Evolutionary conservation across 2,888 invertebrate genomes (phyloP).

Genomic region (Congeria kusceri): DNA sequence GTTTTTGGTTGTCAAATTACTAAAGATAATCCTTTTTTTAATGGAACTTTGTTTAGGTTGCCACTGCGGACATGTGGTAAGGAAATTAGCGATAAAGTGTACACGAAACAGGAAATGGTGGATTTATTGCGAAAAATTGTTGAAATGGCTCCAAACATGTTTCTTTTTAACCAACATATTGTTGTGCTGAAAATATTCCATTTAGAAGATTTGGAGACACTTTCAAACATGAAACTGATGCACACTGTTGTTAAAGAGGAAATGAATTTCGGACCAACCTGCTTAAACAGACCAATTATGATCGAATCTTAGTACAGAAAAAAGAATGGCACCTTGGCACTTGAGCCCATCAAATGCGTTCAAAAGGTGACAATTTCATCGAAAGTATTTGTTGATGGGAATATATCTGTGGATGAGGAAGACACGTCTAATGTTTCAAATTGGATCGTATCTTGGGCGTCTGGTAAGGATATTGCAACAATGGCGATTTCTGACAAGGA

Average conservation of each 20-base stretch:
- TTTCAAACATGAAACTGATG: not conserved
- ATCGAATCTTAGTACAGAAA: slow-evolving; percentile 3
- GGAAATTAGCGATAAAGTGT: slow-evolving; percentile 75
- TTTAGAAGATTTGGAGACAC: slow-evolving; percentile 42
- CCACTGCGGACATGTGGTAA: slow-evolving; percentile 79
- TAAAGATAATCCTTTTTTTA: slow-evolving; percentile 28
- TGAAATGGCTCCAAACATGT: slow-evolving; percentile 71
- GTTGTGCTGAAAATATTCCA: slow-evolving; percentile 73
- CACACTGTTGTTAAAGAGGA: too few species aligned
- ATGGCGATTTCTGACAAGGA: slow-evolving; percentile 21
- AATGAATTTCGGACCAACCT: too few species aligned
- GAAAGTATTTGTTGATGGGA: not conserved
- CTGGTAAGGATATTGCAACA: slow-evolving; percentile 42
- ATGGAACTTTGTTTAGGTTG: slow-evolving; percentile 82
- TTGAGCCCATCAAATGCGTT: slow-evolving; percentile 14
- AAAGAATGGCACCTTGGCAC: not conserved
- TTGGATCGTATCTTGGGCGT: slow-evolving; percentile 66
- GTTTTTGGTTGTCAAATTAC: slow-evolving; percentile 71
- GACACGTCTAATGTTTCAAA: not conserved
- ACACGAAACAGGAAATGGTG: slow-evolving; percentile 71
- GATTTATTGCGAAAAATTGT: slow-evolving; percentile 72
- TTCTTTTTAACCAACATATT: slow-evolving; percentile 83
- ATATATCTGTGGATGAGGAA: not conserved
- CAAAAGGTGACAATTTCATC: slow-evolving; percentile 12
- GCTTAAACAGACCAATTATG: too few species aligned